Percentiles rank a stretch among this genome's conserved stretches.
Evolutionary conservation across 1,140 invertebrate genomes (phyloP).

Genomic region (Carposina sasakii): DNA sequence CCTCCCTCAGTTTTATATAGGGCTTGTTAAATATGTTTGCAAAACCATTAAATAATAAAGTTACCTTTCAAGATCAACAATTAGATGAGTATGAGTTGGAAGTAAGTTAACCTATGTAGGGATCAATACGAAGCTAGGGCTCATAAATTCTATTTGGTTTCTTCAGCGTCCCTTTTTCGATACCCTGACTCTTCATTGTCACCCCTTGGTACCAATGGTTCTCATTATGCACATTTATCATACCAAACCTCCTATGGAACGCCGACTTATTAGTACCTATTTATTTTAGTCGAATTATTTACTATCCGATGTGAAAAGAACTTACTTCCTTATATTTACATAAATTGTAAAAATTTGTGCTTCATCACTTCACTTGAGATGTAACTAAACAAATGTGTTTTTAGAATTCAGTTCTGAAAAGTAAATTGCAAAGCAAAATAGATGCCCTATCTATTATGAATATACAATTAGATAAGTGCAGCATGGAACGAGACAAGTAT

Average conservation of each 20-base stretch:
- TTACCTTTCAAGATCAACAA: conserved; percentile 61
- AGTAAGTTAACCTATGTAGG: conserved; percentile 32
- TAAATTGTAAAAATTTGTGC: not conserved
- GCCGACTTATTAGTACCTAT: too few relatives aligned
- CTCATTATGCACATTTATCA: not conserved
- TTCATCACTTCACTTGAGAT: not conserved
- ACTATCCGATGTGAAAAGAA: not conserved
- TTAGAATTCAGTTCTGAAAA: conserved; percentile 75
- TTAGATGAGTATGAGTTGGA: conserved; percentile 60
- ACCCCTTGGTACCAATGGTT: not conserved
- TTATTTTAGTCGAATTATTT: not conserved
- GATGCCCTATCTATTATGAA: conserved; percentile 85
- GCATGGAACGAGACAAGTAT: conserved; percentile 85
- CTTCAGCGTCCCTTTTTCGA: not conserved
- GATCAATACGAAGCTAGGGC: not conserved
- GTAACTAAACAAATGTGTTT: conserved; percentile 25
- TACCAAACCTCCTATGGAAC: too few relatives aligned
- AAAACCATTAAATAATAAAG: conserved; percentile 40
- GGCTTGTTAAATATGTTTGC: too few relatives aligned
- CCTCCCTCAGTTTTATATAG: too few relatives aligned
- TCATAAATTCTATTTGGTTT: not conserved
- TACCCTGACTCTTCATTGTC: not conserved
- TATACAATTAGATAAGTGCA: conserved; percentile 84
- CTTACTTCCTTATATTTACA: not conserved
- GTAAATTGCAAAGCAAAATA: conserved; percentile 86